A percentile compares a stretch with the other conserved stretches of the same genome.
phyloP scores from a whole-genome alignment of 2,888 invertebrate genomes.

The Eudemis profundana region DNA sequence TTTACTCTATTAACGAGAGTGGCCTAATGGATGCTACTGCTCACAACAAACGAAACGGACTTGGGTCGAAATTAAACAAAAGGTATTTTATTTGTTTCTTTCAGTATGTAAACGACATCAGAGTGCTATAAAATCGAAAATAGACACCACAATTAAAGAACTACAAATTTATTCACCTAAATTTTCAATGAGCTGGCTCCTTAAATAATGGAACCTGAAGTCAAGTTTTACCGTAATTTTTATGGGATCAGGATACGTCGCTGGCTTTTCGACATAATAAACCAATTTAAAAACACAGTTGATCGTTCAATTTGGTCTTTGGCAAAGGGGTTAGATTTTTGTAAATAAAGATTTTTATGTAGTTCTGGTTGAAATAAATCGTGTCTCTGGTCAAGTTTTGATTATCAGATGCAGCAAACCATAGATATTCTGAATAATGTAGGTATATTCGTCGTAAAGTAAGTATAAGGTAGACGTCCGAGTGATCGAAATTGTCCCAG shows the following conservation, averaged over 20 bases:
- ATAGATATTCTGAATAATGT: not conserved
- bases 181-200: not conserved
- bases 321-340: not conserved
- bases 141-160: too few species aligned
- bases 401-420: not conserved
- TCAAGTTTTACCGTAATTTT: not conserved
- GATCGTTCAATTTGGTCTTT: not conserved
- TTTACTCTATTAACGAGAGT: conserved; percentile 21
- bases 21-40: conserved; percentile 7
- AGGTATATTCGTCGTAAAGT: too few species aligned
- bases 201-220: not conserved
- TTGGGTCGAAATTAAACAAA: not conserved
- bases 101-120: conserved; percentile 1
- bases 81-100: conserved; percentile 9
- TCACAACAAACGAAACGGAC: conserved; percentile 2
- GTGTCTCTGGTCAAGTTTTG: not conserved
- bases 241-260: not conserved
- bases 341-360: too few species aligned
- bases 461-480: too few species aligned
- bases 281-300: not conserved
- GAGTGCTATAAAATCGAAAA: not conserved
- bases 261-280: not conserved
- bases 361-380: not conserved
- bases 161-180: not conserved
- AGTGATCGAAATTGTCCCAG: too few species aligned